phyloP scores from a whole-genome alignment of 92 coral and sea anemone species.

The Chrysogorgia sp. region DNA sequence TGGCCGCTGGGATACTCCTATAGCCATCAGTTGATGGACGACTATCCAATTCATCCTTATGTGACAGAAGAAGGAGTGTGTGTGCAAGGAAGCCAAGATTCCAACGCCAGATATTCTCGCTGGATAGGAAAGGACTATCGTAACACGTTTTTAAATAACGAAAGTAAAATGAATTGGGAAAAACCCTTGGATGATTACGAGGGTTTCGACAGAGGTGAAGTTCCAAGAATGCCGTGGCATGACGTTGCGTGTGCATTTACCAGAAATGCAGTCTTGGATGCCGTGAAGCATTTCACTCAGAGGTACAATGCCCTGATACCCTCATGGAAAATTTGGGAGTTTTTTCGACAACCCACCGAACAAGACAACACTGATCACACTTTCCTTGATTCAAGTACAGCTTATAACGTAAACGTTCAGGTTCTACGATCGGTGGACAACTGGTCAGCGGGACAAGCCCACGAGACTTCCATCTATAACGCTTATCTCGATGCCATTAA shows the following conservation, averaged over 20 bases:
- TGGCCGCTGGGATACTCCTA: slow-evolving; percentile 60
- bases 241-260: slow-evolving; percentile 35
- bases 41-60: slow-evolving; percentile 29
- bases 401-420: slow-evolving; percentile 31
- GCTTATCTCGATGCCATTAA: slow-evolving; percentile 48
- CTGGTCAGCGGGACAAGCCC: slow-evolving; percentile 49
- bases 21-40: slow-evolving; percentile 36
- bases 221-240: slow-evolving; percentile 46
- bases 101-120: slow-evolving; percentile 31
- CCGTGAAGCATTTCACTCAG: slow-evolving; percentile 40
- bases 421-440: slow-evolving; percentile 53
- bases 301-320: slow-evolving; percentile 37
- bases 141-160: slow-evolving; percentile 38
- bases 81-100: background rate
- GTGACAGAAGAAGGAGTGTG: background rate
- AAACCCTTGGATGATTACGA: slow-evolving; percentile 47
- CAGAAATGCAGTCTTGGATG: slow-evolving; percentile 34
- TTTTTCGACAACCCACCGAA: background rate
- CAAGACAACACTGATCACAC: background rate
- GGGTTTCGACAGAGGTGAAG: slow-evolving; percentile 18
- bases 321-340: no score
- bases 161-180: slow-evolving; percentile 34
- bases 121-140: slow-evolving; percentile 59
- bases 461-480: slow-evolving; percentile 45
- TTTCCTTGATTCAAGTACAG: slow-evolving; percentile 11